These are phyloP conservation scores for Paguma larvata DNA, from an alignment of 2,797 vertebrate genomes.

Conservation along the genomic window DNA sequence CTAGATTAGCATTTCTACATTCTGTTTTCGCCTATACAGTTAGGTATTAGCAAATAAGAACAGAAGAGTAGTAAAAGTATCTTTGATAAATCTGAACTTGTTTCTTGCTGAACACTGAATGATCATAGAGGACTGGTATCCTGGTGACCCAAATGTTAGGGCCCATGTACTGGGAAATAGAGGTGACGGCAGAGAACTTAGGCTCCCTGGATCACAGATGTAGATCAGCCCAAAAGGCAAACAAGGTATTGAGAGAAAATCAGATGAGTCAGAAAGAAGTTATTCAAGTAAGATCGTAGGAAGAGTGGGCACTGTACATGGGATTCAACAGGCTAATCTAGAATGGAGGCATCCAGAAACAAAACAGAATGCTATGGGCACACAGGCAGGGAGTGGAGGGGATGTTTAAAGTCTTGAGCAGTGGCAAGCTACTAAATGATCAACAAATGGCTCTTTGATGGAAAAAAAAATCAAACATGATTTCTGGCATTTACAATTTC, in stretches of 20 bases:
- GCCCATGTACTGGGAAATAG: neutral
- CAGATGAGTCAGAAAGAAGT: neutral
- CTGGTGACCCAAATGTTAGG: neutral
- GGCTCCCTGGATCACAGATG: neutral
- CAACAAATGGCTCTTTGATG: neutral
- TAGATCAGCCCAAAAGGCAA: neutral
- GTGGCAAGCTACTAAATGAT: neutral
- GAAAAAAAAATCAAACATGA: neutral
- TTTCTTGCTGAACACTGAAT: neutral
- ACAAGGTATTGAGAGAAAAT: neutral
- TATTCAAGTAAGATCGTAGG: neutral
- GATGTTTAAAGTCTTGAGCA: neutral
- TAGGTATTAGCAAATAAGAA: neutral
- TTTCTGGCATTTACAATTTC: neutral
- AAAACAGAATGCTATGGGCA: neutral
- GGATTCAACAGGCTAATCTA: neutral
- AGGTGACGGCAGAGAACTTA: neutral
- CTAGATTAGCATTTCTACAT: neutral
- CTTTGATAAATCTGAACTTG: neutral
- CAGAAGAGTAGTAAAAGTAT: neutral
- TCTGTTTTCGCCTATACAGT: neutral
- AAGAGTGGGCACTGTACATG: neutral
- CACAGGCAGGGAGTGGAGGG: rapidly evolving
- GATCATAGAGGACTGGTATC: neutral
- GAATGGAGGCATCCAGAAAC: neutral